These are phyloP conservation scores for Panagrolaimus sp. DNA, from an alignment of 1,140 invertebrate species.

Conservation along the genomic window DNA sequence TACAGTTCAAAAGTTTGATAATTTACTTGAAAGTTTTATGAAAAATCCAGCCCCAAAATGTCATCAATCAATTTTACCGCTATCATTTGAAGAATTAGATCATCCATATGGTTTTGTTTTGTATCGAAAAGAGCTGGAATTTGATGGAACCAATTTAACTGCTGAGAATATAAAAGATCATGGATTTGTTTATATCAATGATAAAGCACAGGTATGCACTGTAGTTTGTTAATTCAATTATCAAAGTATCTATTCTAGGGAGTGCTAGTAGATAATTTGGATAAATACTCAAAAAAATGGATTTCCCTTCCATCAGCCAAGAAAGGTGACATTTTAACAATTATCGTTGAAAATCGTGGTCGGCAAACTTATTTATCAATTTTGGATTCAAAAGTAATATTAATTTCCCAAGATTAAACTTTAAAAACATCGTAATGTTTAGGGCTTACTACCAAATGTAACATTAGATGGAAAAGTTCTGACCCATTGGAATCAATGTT, in stretches of 20 bases:
- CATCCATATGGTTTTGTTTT: conserved; percentile 22
- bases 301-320: neutral
- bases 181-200: conserved; percentile 29
- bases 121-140: conserved; percentile 15
- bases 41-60: conserved; percentile 16
- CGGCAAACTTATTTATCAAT: conserved; percentile 15
- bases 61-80: conserved; percentile 10
- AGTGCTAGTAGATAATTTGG: neutral
- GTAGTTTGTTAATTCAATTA: neutral
- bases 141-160: conserved; percentile 8
- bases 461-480: conserved; percentile 20
- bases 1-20: neutral
- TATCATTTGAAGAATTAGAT: conserved; percentile 29
- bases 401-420: no score
- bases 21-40: conserved; percentile 12
- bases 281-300: neutral
- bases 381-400: no score
- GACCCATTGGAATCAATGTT: conserved; percentile 30
- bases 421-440: no score
- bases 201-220: conserved; percentile 21
- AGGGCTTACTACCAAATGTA: conserved; percentile 22
- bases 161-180: conserved; percentile 21
- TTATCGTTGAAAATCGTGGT: conserved; percentile 24
- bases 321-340: neutral
- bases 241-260: conserved; percentile 14